Percentiles rank a stretch among this genome's conserved stretches.
Evolutionary conservation across 2,888 invertebrate species (phyloP).

Genomic region (Ichneumon xanthorius): DNA sequence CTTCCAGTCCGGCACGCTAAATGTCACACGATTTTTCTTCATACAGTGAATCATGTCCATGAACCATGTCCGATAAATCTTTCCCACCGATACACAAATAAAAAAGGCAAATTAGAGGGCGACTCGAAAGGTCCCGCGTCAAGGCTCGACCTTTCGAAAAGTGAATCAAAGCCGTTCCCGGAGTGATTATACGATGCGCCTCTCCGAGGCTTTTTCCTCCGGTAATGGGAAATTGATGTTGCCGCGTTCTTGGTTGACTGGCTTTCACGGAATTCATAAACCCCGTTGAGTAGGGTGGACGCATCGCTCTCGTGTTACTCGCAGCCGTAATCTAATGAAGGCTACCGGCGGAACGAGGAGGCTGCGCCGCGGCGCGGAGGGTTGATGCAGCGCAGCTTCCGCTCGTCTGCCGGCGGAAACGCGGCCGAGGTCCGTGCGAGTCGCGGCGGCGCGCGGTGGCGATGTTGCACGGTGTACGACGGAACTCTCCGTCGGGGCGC

Average conservation of each 20-base stretch:
- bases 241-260: conserved; percentile 26
- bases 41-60: too few species aligned
- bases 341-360: conserved; percentile 28
- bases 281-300: conserved; percentile 27
- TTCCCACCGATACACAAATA: too few species aligned
- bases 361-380: neutral
- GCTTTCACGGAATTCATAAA: conserved; percentile 35
- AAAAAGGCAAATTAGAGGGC: neutral
- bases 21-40: too few species aligned
- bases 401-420: neutral
- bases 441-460: neutral
- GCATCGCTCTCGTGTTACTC: conserved; percentile 38
- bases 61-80: too few species aligned
- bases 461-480: conserved; percentile 19
- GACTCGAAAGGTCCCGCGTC: neutral
- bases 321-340: conserved; percentile 43
- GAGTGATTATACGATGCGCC: neutral
- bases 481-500: conserved; percentile 45
- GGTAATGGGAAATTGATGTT: conserved; percentile 33
- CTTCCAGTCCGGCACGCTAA: too few species aligned
- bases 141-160: neutral
- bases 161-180: neutral
- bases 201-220: conserved; percentile 6
- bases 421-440: conserved; percentile 8
- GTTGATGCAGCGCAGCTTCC: conserved; percentile 24